Evolutionary conservation across 92 coral and sea anemone species (phyloP).

Genomic region (Palythoa grandis): DNA sequence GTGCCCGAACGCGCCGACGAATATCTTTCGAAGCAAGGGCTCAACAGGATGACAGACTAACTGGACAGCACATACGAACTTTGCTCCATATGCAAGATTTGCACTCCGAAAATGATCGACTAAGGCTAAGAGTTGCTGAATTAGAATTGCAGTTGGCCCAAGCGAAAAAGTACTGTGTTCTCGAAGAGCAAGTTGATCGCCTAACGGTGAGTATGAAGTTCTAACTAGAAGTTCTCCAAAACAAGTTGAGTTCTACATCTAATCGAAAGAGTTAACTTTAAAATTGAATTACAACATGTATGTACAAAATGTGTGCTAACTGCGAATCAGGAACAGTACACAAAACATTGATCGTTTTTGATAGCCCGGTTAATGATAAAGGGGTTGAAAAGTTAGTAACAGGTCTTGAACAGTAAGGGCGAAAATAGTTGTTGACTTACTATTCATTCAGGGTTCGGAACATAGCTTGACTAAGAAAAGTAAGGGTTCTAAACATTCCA

Average conservation of each 20-base stretch:
- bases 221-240: not conserved
- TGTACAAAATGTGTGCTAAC: too few relatives aligned
- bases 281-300: too few relatives aligned
- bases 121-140: conserved; percentile 77
- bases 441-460: too few relatives aligned
- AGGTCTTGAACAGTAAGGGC: too few relatives aligned
- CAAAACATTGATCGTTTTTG: not conserved
- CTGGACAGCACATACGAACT: conserved; percentile 81
- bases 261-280: too few relatives aligned
- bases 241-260: not conserved
- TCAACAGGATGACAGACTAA: conserved; percentile 38
- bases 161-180: conserved; percentile 70
- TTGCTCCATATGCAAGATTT: conserved; percentile 72
- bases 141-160: conserved; percentile 75
- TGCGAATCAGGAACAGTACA: not conserved
- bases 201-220: conserved; percentile 56
- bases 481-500: too few relatives aligned
- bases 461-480: too few relatives aligned
- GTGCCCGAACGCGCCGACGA: not conserved
- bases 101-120: conserved; percentile 70
- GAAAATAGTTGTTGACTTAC: too few relatives aligned
- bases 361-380: not conserved
- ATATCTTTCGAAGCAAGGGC: not conserved
- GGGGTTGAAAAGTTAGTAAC: not conserved
- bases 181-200: conserved; percentile 72